Percentiles rank a stretch among this genome's conserved stretches.
These are phyloP conservation scores for Tribolium freemani DNA, from an alignment of 2,888 invertebrate species.

Conservation along the genomic window DNA sequence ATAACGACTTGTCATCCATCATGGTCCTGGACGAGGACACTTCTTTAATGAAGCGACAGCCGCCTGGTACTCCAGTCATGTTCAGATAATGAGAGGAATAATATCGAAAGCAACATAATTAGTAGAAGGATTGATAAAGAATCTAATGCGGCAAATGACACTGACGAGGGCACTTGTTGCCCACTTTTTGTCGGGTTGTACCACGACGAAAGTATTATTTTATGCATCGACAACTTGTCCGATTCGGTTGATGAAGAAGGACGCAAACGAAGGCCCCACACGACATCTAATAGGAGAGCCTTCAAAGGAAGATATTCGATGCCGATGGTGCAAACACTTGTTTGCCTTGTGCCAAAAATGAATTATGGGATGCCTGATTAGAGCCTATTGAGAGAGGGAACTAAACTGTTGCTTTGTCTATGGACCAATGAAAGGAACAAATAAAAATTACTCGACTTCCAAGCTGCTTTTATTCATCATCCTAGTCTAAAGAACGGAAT, in stretches of 20 bases:
- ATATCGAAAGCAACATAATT: constrained; percentile 58
- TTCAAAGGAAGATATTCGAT: background rate
- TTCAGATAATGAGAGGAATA: constrained; percentile 57
- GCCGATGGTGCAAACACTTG: background rate
- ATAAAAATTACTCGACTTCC: too few species aligned
- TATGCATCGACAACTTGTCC: constrained; percentile 41
- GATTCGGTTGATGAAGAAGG: constrained; percentile 26
- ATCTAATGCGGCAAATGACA: constrained; percentile 41
- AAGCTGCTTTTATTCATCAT: too few species aligned
- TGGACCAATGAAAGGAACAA: too few species aligned
- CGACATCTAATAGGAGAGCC: constrained; percentile 25
- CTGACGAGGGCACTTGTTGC: constrained; percentile 32
- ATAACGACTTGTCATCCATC: constrained; percentile 66
- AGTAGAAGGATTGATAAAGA: constrained; percentile 34
- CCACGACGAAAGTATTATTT: constrained; percentile 36
- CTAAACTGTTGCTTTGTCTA: background rate
- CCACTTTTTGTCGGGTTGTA: constrained; percentile 5
- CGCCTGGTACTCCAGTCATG: constrained; percentile 60
- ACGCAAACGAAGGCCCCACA: constrained; percentile 20
- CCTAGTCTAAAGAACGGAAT: too few species aligned
- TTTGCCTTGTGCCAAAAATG: constrained; percentile 40
- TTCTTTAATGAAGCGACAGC: constrained; percentile 67
- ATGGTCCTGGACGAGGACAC: constrained; percentile 65
- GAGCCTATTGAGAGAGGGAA: background rate
- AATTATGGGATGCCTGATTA: constrained; percentile 49